Conservation (phyloP, 2,888 invertebrate species). For the Nipponacmea schrenckii region DNA sequence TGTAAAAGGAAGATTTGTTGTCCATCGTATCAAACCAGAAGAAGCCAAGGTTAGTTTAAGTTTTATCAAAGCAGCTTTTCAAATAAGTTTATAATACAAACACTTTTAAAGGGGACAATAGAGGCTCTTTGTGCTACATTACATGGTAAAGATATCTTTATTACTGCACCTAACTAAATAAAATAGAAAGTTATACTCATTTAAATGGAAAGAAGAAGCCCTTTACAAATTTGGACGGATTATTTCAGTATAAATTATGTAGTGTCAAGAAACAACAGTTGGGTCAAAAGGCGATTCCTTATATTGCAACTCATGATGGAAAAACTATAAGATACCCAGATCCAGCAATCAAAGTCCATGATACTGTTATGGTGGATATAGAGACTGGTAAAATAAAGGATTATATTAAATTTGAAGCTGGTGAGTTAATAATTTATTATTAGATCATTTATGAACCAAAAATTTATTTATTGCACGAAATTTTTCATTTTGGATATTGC, state of each 20-base stretch:
- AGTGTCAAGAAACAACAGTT: slow-evolving; percentile 90
- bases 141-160: no score
- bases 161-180: no score
- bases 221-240: not conserved
- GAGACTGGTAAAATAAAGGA: slow-evolving; percentile 94
- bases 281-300: slow-evolving; percentile 95
- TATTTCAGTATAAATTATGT: slow-evolving; percentile 94
- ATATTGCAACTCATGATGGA: slow-evolving; percentile 95
- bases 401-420: slow-evolving; percentile 97
- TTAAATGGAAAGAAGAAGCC: not conserved
- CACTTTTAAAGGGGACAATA: no score
- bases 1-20: slow-evolving; percentile 96
- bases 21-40: slow-evolving; percentile 95
- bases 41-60: slow-evolving; percentile 88
- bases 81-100: no score
- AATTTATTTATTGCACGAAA: no score
- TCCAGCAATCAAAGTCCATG: slow-evolving; percentile 94
- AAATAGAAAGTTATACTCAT: not conserved
- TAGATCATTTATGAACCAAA: no score
- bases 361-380: slow-evolving; percentile 95
- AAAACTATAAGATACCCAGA: slow-evolving; percentile 99
- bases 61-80: not conserved
- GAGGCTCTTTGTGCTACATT: no score
- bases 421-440: slow-evolving; percentile 71
- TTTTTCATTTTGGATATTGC: no score